Evolutionary conservation across 2,888 invertebrate species (phyloP), one percentile per base, ranked within the genome.

Genomic region (Acronicta alni): DNA sequence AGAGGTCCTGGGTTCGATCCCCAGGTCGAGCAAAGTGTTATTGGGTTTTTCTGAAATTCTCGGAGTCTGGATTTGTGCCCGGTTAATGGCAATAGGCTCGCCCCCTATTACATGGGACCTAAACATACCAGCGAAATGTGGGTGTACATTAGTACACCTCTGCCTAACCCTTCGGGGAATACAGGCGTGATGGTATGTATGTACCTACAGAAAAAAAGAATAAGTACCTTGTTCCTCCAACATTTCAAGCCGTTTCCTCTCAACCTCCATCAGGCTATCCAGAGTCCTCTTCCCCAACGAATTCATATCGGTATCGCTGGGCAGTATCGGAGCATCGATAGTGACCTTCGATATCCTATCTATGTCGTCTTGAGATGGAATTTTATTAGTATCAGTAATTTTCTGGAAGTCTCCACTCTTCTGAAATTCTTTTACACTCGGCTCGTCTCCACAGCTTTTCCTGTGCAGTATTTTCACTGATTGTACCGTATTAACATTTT

Each of bases 341-440:
- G 98, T 98, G n/a, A 98, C 97, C 87, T 97, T 97, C n/a, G 97
- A 97, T 83, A 98, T 98, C 75, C 97, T 95, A 86, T 97, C 97
- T 59, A 97, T 97, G 83, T 98, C 98, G 80, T 97, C 97, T 84
- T 97, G 97, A n/a, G 97, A 97, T 0, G 97, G 97, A 14, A 96
- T 95, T 51, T 92, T 93, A 0, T 86, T 87, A 1, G 85, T 84
- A 72, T 93, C 94, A 0, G 89, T 81, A 14, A 93, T 92, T 79
- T 87, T 89, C n/a, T 80, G 75, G 26, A 87, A 83, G 0, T 92
- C 92, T 16, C 61, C 60, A 48, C 18, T 91, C 80, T 85, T 90
- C 18, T 82, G 77, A 35, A 88, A 85, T 0, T 93, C 93, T 37
- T 86, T 88, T 1, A 83, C 60, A 63, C 75, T 88, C 0, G 93